Conservation (phyloP, 2,888 invertebrate genomes). For the Xylocampa areola region DNA sequence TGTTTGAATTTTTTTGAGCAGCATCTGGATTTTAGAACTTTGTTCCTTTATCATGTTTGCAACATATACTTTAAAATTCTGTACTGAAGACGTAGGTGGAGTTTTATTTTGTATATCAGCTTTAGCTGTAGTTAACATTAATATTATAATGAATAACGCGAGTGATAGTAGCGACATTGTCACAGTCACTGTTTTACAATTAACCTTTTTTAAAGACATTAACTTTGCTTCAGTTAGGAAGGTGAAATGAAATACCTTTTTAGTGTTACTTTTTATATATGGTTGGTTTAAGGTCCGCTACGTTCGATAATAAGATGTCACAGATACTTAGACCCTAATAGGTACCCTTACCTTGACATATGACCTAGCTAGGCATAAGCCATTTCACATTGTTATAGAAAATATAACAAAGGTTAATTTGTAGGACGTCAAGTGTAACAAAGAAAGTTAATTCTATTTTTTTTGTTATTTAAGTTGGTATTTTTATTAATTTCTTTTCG, state of each 20-base stretch:
- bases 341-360: conserved; percentile 83
- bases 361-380: conserved; percentile 83
- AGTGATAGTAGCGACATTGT: conserved; percentile 80
- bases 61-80: conserved; percentile 78
- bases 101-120: conserved; percentile 67
- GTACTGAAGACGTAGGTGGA: conserved; percentile 62
- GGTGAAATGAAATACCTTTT: conserved; percentile 61
- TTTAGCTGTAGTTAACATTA: conserved; percentile 72
- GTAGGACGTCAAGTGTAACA: conserved; percentile 53
- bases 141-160: conserved; percentile 69
- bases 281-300: conserved; percentile 73
- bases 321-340: conserved; percentile 58
- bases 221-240: conserved; percentile 63
- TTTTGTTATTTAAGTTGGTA: conserved; percentile 13
- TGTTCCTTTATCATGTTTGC: conserved; percentile 81
- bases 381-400: conserved; percentile 68
- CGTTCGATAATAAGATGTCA: conserved; percentile 73
- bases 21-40: conserved; percentile 77
- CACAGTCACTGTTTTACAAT: conserved; percentile 63
- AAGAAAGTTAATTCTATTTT: conserved; percentile 56
- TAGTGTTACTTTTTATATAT: conserved; percentile 69
- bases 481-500: no score
- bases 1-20: conserved; percentile 80
- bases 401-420: conserved; percentile 61
- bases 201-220: conserved; percentile 72